These are phyloP conservation scores for Crematogaster levior DNA, from an alignment of 2,888 invertebrate genomes.

Conservation along the genomic window DNA sequence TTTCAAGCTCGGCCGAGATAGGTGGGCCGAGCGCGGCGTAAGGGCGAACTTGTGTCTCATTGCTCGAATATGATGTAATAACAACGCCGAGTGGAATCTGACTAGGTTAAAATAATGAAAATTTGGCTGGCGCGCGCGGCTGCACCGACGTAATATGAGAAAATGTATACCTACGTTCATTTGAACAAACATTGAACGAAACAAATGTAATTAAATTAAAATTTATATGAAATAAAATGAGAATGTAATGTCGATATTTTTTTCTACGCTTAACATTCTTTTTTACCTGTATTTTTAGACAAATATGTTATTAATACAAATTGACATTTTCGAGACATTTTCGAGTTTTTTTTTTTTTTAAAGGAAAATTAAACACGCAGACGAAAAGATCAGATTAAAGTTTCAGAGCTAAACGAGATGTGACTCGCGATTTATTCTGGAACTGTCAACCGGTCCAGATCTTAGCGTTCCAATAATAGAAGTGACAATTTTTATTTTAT, in stretches of 20 bases:
- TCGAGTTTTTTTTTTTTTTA: neutral
- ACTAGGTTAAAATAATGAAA: conserved; percentile 68
- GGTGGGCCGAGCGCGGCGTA: conserved; percentile 9
- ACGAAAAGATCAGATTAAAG: neutral
- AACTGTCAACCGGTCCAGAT: neutral
- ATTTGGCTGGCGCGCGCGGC: conserved; percentile 55
- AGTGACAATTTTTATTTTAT: neutral
- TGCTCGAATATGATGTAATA: conserved; percentile 57
- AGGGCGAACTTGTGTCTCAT: conserved; percentile 36
- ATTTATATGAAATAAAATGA: conserved; percentile 5
- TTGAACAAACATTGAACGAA: conserved; percentile 12
- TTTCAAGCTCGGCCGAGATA: conserved; percentile 12
- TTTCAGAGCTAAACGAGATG: neutral
- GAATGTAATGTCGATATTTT: neutral
- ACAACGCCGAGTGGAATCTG: conserved; percentile 63
- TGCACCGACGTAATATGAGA: conserved; percentile 15
- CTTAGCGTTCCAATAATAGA: conserved; percentile 20
- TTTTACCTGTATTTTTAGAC: neutral
- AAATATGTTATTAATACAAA: neutral
- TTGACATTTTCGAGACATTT: neutral
- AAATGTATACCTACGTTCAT: conserved; percentile 17
- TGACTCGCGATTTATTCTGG: neutral
- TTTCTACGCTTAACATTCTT: neutral
- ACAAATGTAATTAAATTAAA: conserved; percentile 40
- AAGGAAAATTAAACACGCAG: neutral